Base-by-base conservation (phyloP, 2,797 vertebrate species). In the Cephalopachus bancanus region DNA sequence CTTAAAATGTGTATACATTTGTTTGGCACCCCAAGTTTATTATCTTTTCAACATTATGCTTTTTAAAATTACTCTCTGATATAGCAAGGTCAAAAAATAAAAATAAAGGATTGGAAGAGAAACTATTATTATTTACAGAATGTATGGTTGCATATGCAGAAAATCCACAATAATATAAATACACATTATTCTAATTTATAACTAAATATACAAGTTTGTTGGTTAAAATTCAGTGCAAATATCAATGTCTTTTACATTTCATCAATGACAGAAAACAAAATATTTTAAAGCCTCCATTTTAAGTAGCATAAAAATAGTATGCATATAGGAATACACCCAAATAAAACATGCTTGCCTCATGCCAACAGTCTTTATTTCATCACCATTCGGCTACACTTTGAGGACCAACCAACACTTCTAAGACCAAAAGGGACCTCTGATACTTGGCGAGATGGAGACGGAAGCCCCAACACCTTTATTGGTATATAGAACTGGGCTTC, bases 211-310 rank as follows among this genome's bases (percentile, higher is more conserved):
- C 26, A 95, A 75, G 30, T 84, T 75, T 83, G 1, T 16, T 89
- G 5, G 51, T 24, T 93, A 87, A 88, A 90, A 89, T 78, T 76
- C 10, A 37, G 65, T 57, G 79, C 7, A 53, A 86, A 92, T 89
- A 75, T 59, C 49, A 93, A 1, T 78, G 49, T 85, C 76, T 85
- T 95, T 75, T 37, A 37, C 3, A 37, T 37, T 37, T 37, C 37
- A 37, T 37, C 37, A 37, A 37, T 37, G 94, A 65, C 44, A 94
- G 11, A 76, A 75, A 88, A n/a, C 71, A 30, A 81, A 85, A 90
- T 83, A 90, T 83, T 95, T 96, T 71, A 92, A 78, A 76, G 51
- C 3, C 49, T 83, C 37, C 51, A 76, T 79, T 90, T 65, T 89
- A 71, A 96, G 24, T 79, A n/a, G 11, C 3, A 75, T 30, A 26